Conservation (phyloP, 2,888 invertebrate genomes). For the Sabatieria punctata region DNA sequence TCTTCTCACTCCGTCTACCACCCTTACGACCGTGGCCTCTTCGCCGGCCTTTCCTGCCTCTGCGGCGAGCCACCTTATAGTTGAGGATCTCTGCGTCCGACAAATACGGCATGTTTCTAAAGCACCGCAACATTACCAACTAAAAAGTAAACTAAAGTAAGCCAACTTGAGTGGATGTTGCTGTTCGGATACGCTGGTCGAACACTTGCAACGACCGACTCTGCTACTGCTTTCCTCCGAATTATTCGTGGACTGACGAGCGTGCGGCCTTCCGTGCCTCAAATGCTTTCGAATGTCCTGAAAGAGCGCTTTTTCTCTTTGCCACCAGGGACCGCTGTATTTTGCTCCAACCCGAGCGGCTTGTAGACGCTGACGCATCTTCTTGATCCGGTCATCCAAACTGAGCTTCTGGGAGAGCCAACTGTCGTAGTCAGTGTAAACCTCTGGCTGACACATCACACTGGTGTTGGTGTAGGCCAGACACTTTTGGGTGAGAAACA, state of each 20-base stretch:
- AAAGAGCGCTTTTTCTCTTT: too few species aligned
- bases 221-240: too few species aligned
- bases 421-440: constrained; percentile 62
- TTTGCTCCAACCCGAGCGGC: too few species aligned
- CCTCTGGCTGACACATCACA: constrained; percentile 62
- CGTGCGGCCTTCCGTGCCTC: constrained; percentile 48
- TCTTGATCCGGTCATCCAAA: constrained; percentile 69
- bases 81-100: background rate
- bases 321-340: too few species aligned
- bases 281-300: constrained; percentile 63
- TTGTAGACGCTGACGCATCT: constrained; percentile 60
- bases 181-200: too few species aligned
- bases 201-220: too few species aligned
- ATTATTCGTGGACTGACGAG: too few species aligned
- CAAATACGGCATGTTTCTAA: background rate
- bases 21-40: background rate
- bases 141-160: background rate
- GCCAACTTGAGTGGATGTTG: background rate
- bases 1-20: background rate
- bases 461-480: constrained; percentile 40
- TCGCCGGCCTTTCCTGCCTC: background rate
- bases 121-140: background rate
- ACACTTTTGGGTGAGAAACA: background rate
- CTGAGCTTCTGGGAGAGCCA: constrained; percentile 66
- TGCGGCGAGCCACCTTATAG: background rate